These are phyloP conservation scores for Wiebesia pumilae DNA, from an alignment of 1,140 invertebrate genomes.

Conservation along the genomic window DNA sequence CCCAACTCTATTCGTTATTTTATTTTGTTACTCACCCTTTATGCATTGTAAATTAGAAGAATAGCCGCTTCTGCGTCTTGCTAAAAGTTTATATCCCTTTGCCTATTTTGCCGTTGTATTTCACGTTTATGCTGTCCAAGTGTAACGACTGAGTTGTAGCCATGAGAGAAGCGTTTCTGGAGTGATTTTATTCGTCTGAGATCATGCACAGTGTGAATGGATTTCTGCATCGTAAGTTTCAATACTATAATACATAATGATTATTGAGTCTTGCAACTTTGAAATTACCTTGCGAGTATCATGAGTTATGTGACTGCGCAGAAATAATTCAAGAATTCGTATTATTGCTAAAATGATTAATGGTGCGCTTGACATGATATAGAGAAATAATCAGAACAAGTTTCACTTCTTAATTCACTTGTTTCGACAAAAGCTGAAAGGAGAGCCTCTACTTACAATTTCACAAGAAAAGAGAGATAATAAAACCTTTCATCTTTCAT, in stretches of 20 bases:
- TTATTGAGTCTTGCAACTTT: constrained; percentile 64
- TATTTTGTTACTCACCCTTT: not conserved
- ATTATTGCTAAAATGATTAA: constrained; percentile 60
- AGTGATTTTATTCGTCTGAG: constrained; percentile 51
- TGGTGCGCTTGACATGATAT: constrained; percentile 49
- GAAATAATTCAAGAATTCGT: not conserved
- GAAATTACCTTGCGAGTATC: constrained; percentile 58
- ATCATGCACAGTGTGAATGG: constrained; percentile 66
- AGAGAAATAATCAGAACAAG: not conserved
- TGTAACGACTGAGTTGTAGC: constrained; percentile 17
- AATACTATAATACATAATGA: constrained; percentile 75
- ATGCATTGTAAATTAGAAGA: not conserved
- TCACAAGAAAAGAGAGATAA: constrained; percentile 27
- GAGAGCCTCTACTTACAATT: constrained; percentile 49
- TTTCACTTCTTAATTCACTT: constrained; percentile 39
- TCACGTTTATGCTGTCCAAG: constrained; percentile 27
- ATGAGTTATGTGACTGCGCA: constrained; percentile 47
- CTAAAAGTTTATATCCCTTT: constrained; percentile 5
- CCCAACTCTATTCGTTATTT: constrained; percentile 22
- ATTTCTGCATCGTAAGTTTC: constrained; percentile 61
- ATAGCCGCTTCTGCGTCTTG: not conserved
- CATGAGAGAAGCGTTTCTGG: constrained; percentile 26
- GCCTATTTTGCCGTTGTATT: constrained; percentile 25
- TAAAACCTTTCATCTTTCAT: constrained; percentile 58
- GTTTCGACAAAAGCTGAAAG: constrained; percentile 41